Conservation (phyloP, 1,140 invertebrate species). For the Venturia canescens region DNA sequence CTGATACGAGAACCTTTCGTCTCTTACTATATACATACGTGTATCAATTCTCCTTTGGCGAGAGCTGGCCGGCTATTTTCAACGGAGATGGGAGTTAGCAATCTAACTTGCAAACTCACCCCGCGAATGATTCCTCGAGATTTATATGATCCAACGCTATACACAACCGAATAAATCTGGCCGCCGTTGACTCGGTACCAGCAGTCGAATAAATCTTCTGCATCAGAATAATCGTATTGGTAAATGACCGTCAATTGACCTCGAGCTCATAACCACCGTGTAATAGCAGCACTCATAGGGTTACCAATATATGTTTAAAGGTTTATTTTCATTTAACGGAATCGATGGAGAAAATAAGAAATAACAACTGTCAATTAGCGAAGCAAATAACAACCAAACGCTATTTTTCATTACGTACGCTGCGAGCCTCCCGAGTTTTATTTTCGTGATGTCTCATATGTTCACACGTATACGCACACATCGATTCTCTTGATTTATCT, state of each 20-base stretch:
- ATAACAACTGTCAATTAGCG: too few species aligned
- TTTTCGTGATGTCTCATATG: too few species aligned
- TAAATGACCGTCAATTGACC: not conserved
- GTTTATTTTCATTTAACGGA: not conserved
- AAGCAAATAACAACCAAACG: too few species aligned
- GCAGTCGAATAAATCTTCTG: too few species aligned
- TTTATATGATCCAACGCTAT: not conserved
- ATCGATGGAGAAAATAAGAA: too few species aligned
- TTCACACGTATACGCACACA: too few species aligned
- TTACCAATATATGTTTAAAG: slow-evolving; percentile 1
- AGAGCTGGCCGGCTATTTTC: slow-evolving; percentile 6
- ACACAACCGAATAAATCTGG: slow-evolving; percentile 21
- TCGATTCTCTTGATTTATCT: too few species aligned
- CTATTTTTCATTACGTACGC: too few species aligned
- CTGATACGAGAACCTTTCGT: slow-evolving; percentile 28
- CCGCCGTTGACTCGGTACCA: too few species aligned
- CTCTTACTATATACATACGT: slow-evolving; percentile 10
- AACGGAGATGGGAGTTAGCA: slow-evolving; percentile 3
- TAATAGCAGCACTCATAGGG: too few species aligned
- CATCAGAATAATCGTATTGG: too few species aligned
- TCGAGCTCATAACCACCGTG: not conserved
- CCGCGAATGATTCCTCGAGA: slow-evolving; percentile 24
- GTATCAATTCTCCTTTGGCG: not conserved
- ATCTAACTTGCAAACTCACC: slow-evolving; percentile 41
- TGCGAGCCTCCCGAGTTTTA: too few species aligned